phyloP scores from a whole-genome alignment of 2,113 vertebrate species.

The Cephalopterus ornatus region DNA sequence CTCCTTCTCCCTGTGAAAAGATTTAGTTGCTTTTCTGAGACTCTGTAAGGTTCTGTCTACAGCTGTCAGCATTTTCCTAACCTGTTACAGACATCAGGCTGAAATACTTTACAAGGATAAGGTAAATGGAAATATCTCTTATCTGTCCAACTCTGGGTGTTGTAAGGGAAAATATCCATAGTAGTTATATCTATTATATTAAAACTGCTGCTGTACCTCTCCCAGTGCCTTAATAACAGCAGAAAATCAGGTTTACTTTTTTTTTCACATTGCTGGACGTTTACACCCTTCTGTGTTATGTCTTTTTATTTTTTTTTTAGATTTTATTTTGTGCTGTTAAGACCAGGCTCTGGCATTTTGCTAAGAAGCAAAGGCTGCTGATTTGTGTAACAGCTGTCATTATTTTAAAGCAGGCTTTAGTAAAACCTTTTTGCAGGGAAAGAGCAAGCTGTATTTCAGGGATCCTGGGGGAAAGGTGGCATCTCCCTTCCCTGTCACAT shows the following conservation, averaged over 20 bases:
- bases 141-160: neutral
- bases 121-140: neutral
- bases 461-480: neutral
- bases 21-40: neutral
- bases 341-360: neutral
- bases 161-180: neutral
- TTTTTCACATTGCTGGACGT: neutral
- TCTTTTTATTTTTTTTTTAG: neutral
- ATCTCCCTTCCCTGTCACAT: neutral
- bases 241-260: neutral
- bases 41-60: neutral
- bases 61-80: neutral
- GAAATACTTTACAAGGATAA: neutral
- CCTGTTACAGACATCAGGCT: neutral
- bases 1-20: neutral
- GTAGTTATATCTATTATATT: neutral
- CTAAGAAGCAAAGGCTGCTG: neutral
- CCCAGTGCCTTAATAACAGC: neutral
- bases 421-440: conserved; percentile 32
- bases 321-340: neutral
- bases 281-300: neutral
- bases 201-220: neutral
- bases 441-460: neutral
- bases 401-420: conserved; percentile 45
- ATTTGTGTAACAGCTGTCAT: conserved; percentile 36